phyloP scores from a whole-genome alignment of 2,888 invertebrate species.

The Dyspetes luteomarginatus region DNA sequence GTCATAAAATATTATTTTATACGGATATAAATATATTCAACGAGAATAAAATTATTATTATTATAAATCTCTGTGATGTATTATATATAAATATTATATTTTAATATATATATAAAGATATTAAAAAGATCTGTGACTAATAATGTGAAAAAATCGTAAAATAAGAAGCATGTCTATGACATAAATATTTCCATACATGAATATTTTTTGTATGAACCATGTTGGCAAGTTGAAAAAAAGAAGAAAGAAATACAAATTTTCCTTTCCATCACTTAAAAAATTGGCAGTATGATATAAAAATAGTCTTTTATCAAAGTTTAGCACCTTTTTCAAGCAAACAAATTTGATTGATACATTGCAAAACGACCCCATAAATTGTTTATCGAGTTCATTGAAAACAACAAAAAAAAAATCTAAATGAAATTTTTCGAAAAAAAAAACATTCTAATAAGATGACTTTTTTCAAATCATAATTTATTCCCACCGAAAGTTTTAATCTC shows the following conservation, averaged over 20 bases:
- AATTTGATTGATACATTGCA: neutral
- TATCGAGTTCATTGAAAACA: neutral
- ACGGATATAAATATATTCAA: constrained; percentile 26
- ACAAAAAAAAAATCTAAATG: constrained; percentile 19
- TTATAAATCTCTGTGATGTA: constrained; percentile 23
- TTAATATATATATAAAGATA: neutral
- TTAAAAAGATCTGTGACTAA: constrained; percentile 44
- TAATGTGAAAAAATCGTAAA: neutral
- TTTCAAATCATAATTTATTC: neutral
- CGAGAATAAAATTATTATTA: constrained; percentile 15
- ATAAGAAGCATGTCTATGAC: neutral
- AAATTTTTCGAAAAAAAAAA: constrained; percentile 11
- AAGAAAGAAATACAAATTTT: constrained; percentile 18
- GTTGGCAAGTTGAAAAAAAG: constrained; percentile 48
- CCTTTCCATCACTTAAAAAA: constrained; percentile 5
- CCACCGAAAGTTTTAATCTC: neutral
- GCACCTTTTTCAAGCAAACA: constrained; percentile 10
- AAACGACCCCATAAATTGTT: neutral
- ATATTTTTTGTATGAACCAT: constrained; percentile 24
- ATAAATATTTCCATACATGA: constrained; percentile 30
- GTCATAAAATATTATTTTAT: constrained; percentile 29
- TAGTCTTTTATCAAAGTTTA: neutral
- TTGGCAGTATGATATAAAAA: constrained; percentile 23
- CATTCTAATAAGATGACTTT: neutral
- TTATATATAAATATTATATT: constrained; percentile 10